A percentile compares a stretch with the other conserved stretches of the same genome.
Evolutionary conservation across 1,140 invertebrate species (phyloP).

Genomic region (Ceratoteleas bidentatus): DNA sequence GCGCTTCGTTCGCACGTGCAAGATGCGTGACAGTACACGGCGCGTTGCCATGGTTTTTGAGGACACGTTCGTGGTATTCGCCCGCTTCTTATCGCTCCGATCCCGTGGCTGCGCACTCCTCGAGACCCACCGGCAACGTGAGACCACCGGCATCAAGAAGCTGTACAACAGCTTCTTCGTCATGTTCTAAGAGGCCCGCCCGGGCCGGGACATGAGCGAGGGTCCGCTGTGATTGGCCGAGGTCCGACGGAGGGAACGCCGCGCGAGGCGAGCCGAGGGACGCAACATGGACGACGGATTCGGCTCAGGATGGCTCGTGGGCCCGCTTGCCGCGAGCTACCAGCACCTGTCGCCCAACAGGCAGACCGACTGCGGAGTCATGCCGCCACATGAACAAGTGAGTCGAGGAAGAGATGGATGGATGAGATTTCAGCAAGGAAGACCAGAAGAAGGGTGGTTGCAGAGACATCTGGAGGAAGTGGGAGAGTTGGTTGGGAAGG

Average conservation of each 20-base stretch:
- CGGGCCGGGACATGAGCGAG: constrained; percentile 28
- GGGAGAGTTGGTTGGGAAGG: too few species aligned
- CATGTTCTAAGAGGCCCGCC: constrained; percentile 86
- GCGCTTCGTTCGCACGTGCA: constrained; percentile 57
- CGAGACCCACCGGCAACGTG: constrained; percentile 89
- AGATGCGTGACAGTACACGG: constrained; percentile 78
- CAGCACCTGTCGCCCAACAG: constrained; percentile 75
- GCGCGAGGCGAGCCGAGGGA: neutral
- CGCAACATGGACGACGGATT: constrained; percentile 38
- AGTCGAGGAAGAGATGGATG: constrained; percentile 16
- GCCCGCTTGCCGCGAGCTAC: constrained; percentile 75
- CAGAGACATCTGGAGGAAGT: too few species aligned
- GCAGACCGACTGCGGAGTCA: constrained; percentile 70
- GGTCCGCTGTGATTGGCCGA: constrained; percentile 11
- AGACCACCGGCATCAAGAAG: constrained; percentile 91
- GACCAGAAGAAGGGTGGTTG: too few species aligned
- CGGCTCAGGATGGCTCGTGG: constrained; percentile 69
- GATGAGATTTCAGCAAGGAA: too few species aligned
- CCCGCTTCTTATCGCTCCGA: constrained; percentile 79
- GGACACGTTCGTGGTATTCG: constrained; percentile 80
- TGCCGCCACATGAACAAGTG: constrained; percentile 72
- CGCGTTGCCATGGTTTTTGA: constrained; percentile 79
- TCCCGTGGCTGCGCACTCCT: constrained; percentile 84
- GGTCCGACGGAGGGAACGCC: neutral
- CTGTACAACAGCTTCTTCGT: constrained; percentile 92